A percentile compares a stretch with the other conserved stretches of the same genome.
These are phyloP conservation scores for Fopius arisanus DNA, from an alignment of 1,140 invertebrate genomes.

Conservation along the genomic window DNA sequence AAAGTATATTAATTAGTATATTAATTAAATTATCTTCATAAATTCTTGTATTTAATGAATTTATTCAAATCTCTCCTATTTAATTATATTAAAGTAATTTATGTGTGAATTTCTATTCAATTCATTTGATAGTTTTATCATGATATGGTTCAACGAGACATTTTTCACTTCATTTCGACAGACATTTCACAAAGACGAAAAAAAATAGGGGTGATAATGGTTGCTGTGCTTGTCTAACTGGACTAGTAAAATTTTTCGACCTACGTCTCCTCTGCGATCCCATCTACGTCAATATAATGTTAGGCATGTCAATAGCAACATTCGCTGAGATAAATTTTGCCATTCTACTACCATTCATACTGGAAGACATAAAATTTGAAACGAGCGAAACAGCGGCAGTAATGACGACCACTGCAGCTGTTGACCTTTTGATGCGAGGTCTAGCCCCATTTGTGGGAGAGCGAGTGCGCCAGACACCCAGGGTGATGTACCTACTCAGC, in stretches of 20 bases:
- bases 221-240: conserved; percentile 41
- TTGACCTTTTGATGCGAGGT: conserved; percentile 69
- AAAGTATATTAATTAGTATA: too few species aligned
- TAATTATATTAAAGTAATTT: too few species aligned
- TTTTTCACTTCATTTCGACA: conserved; percentile 1
- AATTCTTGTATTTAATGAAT: too few species aligned
- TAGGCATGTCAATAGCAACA: conserved; percentile 73
- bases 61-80: too few species aligned
- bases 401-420: conserved; percentile 68
- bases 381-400: conserved; percentile 67
- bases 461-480: conserved; percentile 71
- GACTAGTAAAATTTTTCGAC: conserved; percentile 65
- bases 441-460: conserved; percentile 71
- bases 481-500: conserved; percentile 73
- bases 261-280: conserved; percentile 67
- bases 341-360: conserved; percentile 71
- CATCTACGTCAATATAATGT: conserved; percentile 70
- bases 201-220: background rate
- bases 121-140: too few species aligned
- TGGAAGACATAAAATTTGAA: conserved; percentile 68
- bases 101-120: too few species aligned
- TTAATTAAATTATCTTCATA: background rate
- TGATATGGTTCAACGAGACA: too few species aligned
- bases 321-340: conserved; percentile 77
- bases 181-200: conserved; percentile 10